These are phyloP conservation scores for Cyphomyrus discorhynchus DNA, from an alignment of 2,113 vertebrate genomes.

Conservation along the genomic window DNA sequence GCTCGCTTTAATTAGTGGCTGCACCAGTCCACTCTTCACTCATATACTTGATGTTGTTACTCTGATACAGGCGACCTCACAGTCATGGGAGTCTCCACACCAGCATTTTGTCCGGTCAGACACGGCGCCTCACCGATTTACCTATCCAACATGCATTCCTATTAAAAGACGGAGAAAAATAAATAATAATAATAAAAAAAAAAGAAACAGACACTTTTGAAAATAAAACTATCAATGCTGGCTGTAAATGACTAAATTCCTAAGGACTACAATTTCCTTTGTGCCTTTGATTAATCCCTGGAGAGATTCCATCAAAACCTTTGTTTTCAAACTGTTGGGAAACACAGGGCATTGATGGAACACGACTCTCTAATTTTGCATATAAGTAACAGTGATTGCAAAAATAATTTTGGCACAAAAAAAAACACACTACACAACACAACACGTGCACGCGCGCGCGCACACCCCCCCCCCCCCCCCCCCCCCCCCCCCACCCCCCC, in stretches of 20 bases:
- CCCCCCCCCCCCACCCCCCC: no score
- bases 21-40: constrained; percentile 46
- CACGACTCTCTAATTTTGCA: constrained; percentile 14
- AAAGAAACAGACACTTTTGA: background rate
- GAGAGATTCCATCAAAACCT: constrained; percentile 28
- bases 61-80: constrained; percentile 46
- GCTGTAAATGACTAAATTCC: constrained; percentile 10
- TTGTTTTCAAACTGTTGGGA: constrained; percentile 28
- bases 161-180: background rate
- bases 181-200: background rate
- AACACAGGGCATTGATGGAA: constrained; percentile 11
- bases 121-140: background rate
- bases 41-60: constrained; percentile 47
- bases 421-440: background rate
- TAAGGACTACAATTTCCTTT: constrained; percentile 9
- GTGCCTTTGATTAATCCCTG: constrained; percentile 29
- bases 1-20: constrained; percentile 58
- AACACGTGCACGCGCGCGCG: background rate
- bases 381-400: constrained; percentile 25
- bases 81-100: background rate
- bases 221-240: background rate
- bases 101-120: constrained; percentile 33
- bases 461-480: no score
- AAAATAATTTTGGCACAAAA: constrained; percentile 20
- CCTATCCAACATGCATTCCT: background rate